Evolutionary conservation across 2,797 vertebrate genomes (phyloP).

Genomic region (Gambelia wislizenii): DNA sequence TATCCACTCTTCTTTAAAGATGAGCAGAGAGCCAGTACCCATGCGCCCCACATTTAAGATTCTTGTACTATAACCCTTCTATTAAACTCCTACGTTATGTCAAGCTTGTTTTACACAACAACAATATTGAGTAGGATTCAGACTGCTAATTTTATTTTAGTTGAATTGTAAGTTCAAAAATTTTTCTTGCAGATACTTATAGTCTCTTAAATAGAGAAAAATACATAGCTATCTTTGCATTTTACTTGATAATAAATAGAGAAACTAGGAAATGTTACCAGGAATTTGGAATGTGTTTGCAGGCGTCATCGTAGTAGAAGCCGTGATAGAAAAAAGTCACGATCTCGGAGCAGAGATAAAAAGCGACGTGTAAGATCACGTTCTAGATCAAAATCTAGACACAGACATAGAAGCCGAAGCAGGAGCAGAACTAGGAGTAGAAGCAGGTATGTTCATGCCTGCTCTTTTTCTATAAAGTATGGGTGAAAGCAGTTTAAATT

Average conservation of each 20-base stretch:
- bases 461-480: accelerated
- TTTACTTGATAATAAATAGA: slow-evolving; percentile 9
- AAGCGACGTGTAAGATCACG: slow-evolving; percentile 90
- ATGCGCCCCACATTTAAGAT: neutral
- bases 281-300: slow-evolving; percentile 66
- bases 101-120: neutral
- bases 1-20: neutral
- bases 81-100: neutral
- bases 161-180: too few species aligned
- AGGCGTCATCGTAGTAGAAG: slow-evolving; percentile 94
- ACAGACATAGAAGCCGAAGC: slow-evolving; percentile 90
- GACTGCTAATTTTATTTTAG: neutral
- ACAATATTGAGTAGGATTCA: neutral
- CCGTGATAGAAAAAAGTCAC: slow-evolving; percentile 88
- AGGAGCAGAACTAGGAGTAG: slow-evolving; percentile 90
- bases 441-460: slow-evolving; percentile 71
- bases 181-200: neutral
- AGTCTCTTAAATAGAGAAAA: neutral
- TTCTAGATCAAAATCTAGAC: slow-evolving; percentile 91
- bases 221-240: neutral
- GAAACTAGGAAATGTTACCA: neutral
- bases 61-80: neutral
- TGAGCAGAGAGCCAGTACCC: neutral
- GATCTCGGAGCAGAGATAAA: slow-evolving; percentile 86
- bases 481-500: too few species aligned